Evolutionary conservation across 2,888 invertebrate species (phyloP).

Genomic region (Luperina nickerlii): DNA sequence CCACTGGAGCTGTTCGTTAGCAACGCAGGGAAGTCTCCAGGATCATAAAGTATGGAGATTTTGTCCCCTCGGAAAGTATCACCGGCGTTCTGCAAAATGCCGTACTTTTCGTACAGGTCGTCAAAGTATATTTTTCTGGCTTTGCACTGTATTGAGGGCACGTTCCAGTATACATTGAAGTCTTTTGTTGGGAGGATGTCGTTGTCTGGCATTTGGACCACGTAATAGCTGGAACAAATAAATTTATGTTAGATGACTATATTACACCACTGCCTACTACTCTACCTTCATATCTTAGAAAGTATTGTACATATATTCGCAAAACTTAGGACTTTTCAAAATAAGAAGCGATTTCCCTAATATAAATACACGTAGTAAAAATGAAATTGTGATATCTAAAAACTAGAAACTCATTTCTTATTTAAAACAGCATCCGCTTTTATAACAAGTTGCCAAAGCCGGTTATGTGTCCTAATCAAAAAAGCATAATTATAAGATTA

Average conservation of each 20-base stretch:
- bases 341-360: no score
- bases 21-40: conserved; percentile 93
- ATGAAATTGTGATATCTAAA: no score
- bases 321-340: no score
- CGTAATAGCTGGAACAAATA: conserved; percentile 80
- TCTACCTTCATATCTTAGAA: no score
- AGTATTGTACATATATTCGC: no score
- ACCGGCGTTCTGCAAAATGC: conserved; percentile 92
- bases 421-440: no score
- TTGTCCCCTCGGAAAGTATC: conserved; percentile 92
- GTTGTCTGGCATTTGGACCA: conserved; percentile 79
- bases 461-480: no score
- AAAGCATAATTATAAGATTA: no score
- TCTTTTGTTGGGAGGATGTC: conserved; percentile 71
- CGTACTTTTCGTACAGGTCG: conserved; percentile 89
- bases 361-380: no score
- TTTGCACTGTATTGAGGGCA: conserved; percentile 93
- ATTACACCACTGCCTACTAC: no score
- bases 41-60: conserved; percentile 93
- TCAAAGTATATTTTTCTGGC: conserved; percentile 91
- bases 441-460: no score
- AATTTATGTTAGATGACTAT: not conserved
- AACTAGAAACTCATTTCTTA: no score
- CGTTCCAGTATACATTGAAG: conserved; percentile 93
- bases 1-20: conserved; percentile 88